phyloP scores from a whole-genome alignment of 37 sponge, comb jelly and placozoan genomes.

The Spongilla lacustris region DNA sequence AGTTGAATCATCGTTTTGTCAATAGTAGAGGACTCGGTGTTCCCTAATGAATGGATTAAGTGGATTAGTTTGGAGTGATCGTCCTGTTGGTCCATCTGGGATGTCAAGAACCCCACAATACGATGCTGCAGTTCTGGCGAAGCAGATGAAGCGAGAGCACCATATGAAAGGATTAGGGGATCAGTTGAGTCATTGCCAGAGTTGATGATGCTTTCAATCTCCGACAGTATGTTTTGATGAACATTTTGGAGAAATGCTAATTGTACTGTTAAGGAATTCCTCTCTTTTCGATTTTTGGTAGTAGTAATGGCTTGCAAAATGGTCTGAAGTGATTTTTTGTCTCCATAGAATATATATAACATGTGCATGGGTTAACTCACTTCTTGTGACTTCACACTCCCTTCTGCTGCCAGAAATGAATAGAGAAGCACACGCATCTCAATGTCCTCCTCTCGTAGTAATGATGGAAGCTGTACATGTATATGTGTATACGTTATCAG shows the following conservation, averaged over 20 bases:
- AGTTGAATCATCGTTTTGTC: neutral
- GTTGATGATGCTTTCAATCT: slow-evolving; percentile 16
- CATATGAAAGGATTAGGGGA: slow-evolving; percentile 29
- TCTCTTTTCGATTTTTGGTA: slow-evolving; percentile 7
- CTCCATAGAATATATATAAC: neutral
- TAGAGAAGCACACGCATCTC: slow-evolving; percentile 46
- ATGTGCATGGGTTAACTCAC: neutral
- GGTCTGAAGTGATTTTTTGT: neutral
- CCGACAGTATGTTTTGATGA: neutral
- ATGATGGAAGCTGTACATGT: neutral
- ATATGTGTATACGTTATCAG: too few relatives aligned
- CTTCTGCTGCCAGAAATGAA: slow-evolving; percentile 45
- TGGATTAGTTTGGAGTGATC: slow-evolving; percentile 12
- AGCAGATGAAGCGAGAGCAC: slow-evolving; percentile 17
- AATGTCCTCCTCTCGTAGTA: neutral
- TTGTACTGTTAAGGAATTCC: neutral
- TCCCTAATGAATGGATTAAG: slow-evolving; percentile 50
- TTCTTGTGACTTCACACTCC: slow-evolving; percentile 25
- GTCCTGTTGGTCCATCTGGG: neutral
- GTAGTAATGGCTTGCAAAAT: neutral
- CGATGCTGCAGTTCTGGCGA: neutral
- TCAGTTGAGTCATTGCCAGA: slow-evolving; percentile 1
- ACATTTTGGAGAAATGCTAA: slow-evolving; percentile 5
- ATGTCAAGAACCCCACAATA: slow-evolving; percentile 8
- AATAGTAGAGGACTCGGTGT: slow-evolving; percentile 33